Conservation (phyloP, 2,888 invertebrate genomes). For the Deroplatys truncata region DNA sequence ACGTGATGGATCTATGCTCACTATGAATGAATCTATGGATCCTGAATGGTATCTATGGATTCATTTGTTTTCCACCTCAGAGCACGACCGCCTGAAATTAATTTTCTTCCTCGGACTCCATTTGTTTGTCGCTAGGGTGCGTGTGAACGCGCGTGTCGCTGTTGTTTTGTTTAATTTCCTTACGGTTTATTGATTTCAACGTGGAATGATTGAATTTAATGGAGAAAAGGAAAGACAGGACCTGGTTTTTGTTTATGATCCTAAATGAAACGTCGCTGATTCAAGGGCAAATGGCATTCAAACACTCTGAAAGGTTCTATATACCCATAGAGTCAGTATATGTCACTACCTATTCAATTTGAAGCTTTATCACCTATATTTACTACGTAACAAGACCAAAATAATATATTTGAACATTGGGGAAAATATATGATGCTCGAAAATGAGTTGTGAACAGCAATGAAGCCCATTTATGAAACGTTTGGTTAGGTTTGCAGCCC, state of each 20-base stretch:
- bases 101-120: background rate
- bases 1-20: background rate
- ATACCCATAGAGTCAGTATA: too few species aligned
- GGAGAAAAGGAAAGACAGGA: background rate
- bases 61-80: background rate
- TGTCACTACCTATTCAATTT: too few species aligned
- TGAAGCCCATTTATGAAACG: too few species aligned
- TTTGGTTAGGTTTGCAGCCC: too few species aligned
- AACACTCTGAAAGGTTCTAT: too few species aligned
- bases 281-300: too few species aligned
- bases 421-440: too few species aligned
- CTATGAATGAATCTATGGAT: conserved; percentile 3
- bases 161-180: background rate
- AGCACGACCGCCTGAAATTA: background rate
- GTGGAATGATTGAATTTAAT: background rate
- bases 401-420: too few species aligned
- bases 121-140: background rate
- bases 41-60: conserved; percentile 11
- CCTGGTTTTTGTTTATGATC: background rate
- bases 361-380: too few species aligned
- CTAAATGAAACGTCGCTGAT: too few species aligned
- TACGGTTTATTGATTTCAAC: background rate
- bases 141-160: background rate
- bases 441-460: too few species aligned
- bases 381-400: too few species aligned